Base-by-base conservation (phyloP, 2,888 invertebrate species). In the Xestia ashworthii region DNA sequence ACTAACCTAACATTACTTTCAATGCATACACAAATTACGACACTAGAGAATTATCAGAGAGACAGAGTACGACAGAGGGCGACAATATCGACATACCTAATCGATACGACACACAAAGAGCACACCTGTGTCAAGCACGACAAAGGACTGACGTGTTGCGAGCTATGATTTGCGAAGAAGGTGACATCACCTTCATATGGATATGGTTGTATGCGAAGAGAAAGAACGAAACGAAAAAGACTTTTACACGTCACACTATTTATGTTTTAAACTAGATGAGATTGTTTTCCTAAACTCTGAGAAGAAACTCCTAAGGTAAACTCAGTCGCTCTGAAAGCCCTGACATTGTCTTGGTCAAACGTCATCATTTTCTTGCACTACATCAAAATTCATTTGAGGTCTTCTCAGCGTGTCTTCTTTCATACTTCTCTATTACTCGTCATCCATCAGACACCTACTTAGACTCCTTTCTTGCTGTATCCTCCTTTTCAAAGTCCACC, bases 121-220 rank as follows among this genome's bases (percentile, higher is more conserved):
- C 70, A 65, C 83, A 83, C 83, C 83, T 83, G 83, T 74, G 77
- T 67, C 77, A 48, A 60, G 38, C 64, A 64, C 44, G 69, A 55
- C 81, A 60, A 53, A 44, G 46, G 62, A 58, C 41, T 48, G 62
- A 22, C 60, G 44, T n/a, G 12, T 44, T 25, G 9, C n/a, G 22
- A n/a, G 14, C 8, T 19, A 38, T 19, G 58, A 73, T 32, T 76
- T 41, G 11, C 55, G 19, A 65, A 50, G 1, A 5, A n/a, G 1
- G 8, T 66, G 71, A 19, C n/a, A n/a, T n/a, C n/a, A n/a, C n/a
- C n/a, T n/a, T n/a, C n/a, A n/a, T 0, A 12, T 70, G 72, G 74
- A 83, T 77, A 4, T n/a, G 81, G 46, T n/a, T 22, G 19, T 32
- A 19, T n/a, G 32, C 0, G 12, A 14, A 16, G 16, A 46, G 46